Evolutionary conservation across 37 sponge, comb jelly and placozoan species (phyloP), one percentile per base, ranked within the genome.

Genomic region (Chondrosia reniformis): DNA sequence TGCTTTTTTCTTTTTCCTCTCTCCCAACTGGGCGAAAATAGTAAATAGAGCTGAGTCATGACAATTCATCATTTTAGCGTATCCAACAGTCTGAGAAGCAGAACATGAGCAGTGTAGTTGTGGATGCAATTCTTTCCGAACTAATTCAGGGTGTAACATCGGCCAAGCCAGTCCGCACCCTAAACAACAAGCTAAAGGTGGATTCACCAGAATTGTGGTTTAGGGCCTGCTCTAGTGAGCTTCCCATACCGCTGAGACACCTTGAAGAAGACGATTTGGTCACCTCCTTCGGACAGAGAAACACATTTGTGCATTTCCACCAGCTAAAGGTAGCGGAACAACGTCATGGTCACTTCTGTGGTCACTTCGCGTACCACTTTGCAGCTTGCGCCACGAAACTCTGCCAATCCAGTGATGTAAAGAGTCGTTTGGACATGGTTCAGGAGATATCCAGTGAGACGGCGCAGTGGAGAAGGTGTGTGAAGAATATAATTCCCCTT

Each of bases 1-100:
- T 85, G 91, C 66, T 63, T 81, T 73, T 85, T 89, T 77, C 67
- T 83, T 61, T 24, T 46, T 44, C 27, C 40, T 69, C 40, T 33
- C 40, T 71, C n/a, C n/a, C n/a, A n/a, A n/a, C n/a, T n/a, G n/a
- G n/a, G n/a, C n/a, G n/a, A n/a, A n/a, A n/a, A n/a, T n/a, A n/a
- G n/a, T n/a, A n/a, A n/a, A n/a, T n/a, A n/a, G n/a, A n/a, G n/a
- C n/a, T n/a, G n/a, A n/a, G n/a, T n/a, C n/a, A n/a, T n/a, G n/a
- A n/a, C n/a, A n/a, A n/a, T n/a, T n/a, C n/a, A n/a, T n/a, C n/a
- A n/a, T n/a, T n/a, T n/a, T n/a, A n/a, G n/a, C n/a, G n/a, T n/a
- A n/a, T n/a, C n/a, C n/a, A n/a, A n/a, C n/a, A n/a, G n/a, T n/a
- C n/a, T n/a, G n/a, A n/a, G n/a, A n/a, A n/a, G n/a, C n/a, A n/a